These are phyloP conservation scores for Ciconia maguari DNA, from an alignment of 2,113 vertebrate genomes.

Conservation along the genomic window DNA sequence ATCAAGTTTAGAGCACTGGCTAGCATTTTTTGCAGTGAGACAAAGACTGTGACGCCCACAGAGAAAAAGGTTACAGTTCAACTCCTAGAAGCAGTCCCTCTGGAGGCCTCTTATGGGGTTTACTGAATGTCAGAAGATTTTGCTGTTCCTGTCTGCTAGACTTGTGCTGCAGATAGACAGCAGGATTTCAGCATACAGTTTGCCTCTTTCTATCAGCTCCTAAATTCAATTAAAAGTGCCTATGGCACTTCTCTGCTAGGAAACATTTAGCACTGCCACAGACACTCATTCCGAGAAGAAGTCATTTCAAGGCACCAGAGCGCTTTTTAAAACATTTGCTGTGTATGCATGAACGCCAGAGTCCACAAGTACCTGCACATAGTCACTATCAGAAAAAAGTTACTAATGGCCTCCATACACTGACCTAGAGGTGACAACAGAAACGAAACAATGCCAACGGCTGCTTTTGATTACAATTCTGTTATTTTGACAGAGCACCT, in stretches of 20 bases:
- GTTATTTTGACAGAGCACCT: neutral
- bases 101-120: neutral
- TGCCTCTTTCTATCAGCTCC: constrained; percentile 24
- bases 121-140: neutral
- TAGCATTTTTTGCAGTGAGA: neutral
- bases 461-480: neutral
- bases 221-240: constrained; percentile 46
- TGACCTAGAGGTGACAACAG: neutral
- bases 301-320: constrained; percentile 27
- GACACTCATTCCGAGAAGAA: constrained; percentile 45
- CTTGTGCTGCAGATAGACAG: neutral
- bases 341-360: neutral
- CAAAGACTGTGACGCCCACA: neutral
- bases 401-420: neutral
- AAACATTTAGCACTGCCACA: constrained; percentile 31
- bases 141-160: neutral
- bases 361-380: neutral
- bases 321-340: neutral
- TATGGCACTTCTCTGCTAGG: constrained; percentile 46
- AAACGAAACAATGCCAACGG: neutral
- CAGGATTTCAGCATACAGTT: neutral
- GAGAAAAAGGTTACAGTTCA: neutral
- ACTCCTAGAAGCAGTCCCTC: neutral
- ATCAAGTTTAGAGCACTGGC: neutral
- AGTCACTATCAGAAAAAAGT: neutral